phyloP scores from a whole-genome alignment of 2,888 invertebrate genomes.

The Scaptomyza caliginosa region DNA sequence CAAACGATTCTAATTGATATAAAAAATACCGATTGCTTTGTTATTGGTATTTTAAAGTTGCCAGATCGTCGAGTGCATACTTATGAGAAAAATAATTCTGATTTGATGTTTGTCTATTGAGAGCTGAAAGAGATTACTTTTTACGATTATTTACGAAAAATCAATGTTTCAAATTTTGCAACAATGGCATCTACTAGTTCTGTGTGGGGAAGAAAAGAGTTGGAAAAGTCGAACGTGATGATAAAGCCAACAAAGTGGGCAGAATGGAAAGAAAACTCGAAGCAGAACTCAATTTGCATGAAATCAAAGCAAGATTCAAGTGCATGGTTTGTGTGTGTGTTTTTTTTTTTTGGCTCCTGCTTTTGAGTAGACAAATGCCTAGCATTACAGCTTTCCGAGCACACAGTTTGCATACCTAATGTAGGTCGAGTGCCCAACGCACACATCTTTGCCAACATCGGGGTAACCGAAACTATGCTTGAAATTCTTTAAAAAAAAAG shows the following conservation, averaged over 20 bases:
- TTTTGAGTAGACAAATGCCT: neutral
- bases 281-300: constrained; percentile 32
- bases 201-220: neutral
- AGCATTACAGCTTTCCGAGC: neutral
- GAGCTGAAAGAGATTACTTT: too few species aligned
- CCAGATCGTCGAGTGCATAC: too few species aligned
- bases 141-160: neutral
- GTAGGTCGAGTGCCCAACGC: neutral
- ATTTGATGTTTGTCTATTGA: too few species aligned
- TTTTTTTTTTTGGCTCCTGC: neutral
- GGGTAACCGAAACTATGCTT: neutral
- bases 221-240: constrained; percentile 4
- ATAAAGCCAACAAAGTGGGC: neutral
- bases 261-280: constrained; percentile 3
- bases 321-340: neutral
- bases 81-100: too few species aligned
- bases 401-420: constrained; percentile 21
- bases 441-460: neutral
- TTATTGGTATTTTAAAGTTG: too few species aligned
- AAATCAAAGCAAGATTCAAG: neutral
- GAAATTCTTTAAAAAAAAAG: neutral
- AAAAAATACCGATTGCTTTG: too few species aligned
- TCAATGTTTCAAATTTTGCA: neutral
- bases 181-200: neutral
- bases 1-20: neutral